A percentile compares a stretch with the other conserved stretches of the same genome.
phyloP scores from a whole-genome alignment of 2,797 vertebrate genomes.

The Macropodus opercularis region DNA sequence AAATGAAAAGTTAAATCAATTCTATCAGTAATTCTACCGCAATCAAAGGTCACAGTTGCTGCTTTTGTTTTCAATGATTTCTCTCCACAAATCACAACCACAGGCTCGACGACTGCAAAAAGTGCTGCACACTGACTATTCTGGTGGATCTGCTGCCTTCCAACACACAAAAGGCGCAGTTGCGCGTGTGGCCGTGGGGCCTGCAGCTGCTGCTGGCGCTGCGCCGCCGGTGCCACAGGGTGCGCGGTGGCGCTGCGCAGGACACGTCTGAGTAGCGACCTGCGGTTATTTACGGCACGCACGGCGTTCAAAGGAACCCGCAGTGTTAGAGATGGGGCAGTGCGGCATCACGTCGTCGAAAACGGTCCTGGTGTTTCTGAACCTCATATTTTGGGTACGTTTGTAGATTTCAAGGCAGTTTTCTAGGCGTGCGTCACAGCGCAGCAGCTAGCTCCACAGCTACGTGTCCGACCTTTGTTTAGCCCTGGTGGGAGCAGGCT shows the following conservation, averaged over 20 bases:
- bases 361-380: constrained; percentile 95
- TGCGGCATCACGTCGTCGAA: constrained; percentile 96
- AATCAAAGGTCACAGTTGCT: neutral
- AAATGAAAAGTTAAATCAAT: too few relatives aligned
- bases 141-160: neutral
- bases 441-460: constrained; percentile 17
- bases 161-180: too few relatives aligned
- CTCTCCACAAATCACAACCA: neutral
- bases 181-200: neutral
- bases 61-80: neutral
- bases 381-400: constrained; percentile 96
- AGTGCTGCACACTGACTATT: neutral
- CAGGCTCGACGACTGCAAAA: neutral
- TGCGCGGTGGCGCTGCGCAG: constrained; percentile 15
- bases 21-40: too few relatives aligned
- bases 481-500: constrained; percentile 6
- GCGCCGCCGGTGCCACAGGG: constrained; percentile 18
- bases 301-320: too few relatives aligned
- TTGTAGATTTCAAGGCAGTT: constrained; percentile 18
- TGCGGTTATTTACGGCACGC: neutral
- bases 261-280: constrained; percentile 50
- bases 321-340: constrained; percentile 85
- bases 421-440: constrained; percentile 67
- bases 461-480: constrained; percentile 27
- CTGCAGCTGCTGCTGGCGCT: constrained; percentile 5